phyloP scores from a whole-genome alignment of 2,113 vertebrate species.

The human region DNA sequence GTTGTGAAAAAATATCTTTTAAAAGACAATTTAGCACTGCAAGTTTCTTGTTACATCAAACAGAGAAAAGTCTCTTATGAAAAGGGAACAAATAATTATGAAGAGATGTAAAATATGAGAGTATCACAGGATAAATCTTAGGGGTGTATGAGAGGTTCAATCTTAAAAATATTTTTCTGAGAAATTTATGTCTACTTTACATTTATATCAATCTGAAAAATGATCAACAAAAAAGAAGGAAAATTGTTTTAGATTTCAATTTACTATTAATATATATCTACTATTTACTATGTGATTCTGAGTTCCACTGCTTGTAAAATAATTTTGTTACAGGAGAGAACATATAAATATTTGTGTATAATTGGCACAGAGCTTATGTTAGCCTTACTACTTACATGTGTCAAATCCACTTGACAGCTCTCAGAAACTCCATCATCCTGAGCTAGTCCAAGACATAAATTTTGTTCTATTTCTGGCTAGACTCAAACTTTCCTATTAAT shows the following conservation, averaged over 20 bases:
- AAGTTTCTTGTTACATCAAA: neutral
- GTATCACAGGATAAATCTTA: neutral
- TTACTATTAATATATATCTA: neutral
- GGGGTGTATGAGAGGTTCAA: neutral
- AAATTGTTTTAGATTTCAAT: neutral
- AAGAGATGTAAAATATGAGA: neutral
- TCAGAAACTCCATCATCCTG: neutral
- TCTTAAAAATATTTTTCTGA: neutral
- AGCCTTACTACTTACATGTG: neutral
- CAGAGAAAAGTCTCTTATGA: neutral
- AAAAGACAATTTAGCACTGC: neutral
- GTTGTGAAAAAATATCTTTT: neutral
- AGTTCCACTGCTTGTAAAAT: neutral
- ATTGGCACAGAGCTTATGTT: neutral
- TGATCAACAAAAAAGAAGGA: neutral
- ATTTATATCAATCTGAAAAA: neutral
- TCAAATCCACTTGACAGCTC: neutral
- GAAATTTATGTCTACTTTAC: neutral
- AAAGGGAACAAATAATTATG: constrained; percentile 6
- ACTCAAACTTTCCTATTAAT: neutral
- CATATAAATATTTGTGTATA: neutral
- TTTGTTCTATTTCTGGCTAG: neutral
- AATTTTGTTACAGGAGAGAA: neutral
- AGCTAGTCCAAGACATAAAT: neutral
- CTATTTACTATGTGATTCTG: neutral